Evolutionary conservation across 2,113 vertebrate species (phyloP), one percentile per base, ranked within the genome.

Genomic region (Larimichthys crocea): DNA sequence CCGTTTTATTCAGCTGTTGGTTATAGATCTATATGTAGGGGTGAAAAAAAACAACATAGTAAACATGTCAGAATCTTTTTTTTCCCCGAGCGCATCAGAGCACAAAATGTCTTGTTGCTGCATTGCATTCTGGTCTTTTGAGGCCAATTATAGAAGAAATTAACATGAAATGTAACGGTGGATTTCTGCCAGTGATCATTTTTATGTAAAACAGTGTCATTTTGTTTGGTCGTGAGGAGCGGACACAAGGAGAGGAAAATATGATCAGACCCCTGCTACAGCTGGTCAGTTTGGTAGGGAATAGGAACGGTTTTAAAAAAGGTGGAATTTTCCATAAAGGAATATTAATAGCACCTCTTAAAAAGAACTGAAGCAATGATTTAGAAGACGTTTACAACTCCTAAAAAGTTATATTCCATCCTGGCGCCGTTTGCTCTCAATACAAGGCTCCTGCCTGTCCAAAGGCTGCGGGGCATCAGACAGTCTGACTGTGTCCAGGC

Each of bases 1-100:
- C n/a, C 17, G 62, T 71, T 80, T 63, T 79, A 87, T 80, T 73
- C 46, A 69, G 52, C 46, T 57, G 29, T 61, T 22, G 40, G 53
- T 77, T 75, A 68, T 40, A 82, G 62, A 74, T 46, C 17, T 24
- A 70, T 24, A 83, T 52, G 44, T 60, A 46, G 24, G 9, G 31
- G 10, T 12, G 16, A 68, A 67, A 63, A 26, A 26, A 26, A 26
- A 26, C 62, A 67, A 60, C 12, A 72, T 14, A 53, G 40, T 59
- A 46, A 42, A 44, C 48, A 75, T 74, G 29, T 31, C 52, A 42
- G 22, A 48, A 49, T 1, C 1, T 67, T 62, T 49, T 44, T 60
- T 26, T 44, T 68, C 15, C 31, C 31, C 31, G 14, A 35, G 5
- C 57, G 40, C n/a, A 9, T 50, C 42, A 49, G 74, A 70, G 50